Conservation (phyloP, 1,140 invertebrate species). For the Drosophila guanche region DNA sequence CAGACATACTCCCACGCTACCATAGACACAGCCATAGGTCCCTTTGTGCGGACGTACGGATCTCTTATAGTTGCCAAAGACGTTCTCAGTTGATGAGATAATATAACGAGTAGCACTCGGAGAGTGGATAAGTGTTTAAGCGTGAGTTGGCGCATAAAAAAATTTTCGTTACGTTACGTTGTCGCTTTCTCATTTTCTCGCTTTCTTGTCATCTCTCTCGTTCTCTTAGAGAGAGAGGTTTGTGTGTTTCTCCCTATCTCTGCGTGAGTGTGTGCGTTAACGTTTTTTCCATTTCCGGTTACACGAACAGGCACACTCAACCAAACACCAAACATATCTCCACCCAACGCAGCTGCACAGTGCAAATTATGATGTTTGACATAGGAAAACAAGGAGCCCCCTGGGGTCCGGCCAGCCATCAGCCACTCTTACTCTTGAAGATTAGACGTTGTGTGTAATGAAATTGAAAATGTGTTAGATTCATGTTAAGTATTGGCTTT, state of each 20-base stretch:
- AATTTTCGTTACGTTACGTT: slow-evolving; percentile 63
- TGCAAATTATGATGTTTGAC: slow-evolving; percentile 79
- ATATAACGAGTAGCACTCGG: slow-evolving; percentile 71
- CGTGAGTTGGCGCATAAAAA: slow-evolving; percentile 74
- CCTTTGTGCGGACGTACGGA: slow-evolving; percentile 41
- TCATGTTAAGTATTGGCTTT: slow-evolving; percentile 78
- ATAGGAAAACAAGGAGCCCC: slow-evolving; percentile 55
- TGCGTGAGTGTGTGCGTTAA: slow-evolving; percentile 21
- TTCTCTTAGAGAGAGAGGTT: neutral
- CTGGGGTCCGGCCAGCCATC: slow-evolving; percentile 5
- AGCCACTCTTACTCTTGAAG: slow-evolving; percentile 40
- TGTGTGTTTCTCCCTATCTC: neutral
- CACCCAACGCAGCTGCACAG: slow-evolving; percentile 12
- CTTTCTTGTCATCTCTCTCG: slow-evolving; percentile 9
- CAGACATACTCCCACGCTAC: slow-evolving; percentile 20
- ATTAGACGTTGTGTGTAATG: slow-evolving; percentile 78
- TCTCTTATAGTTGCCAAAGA: slow-evolving; percentile 68
- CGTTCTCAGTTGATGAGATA: slow-evolving; percentile 73
- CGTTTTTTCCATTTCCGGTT: slow-evolving; percentile 74
- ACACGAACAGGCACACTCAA: slow-evolving; percentile 50
- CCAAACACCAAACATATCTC: slow-evolving; percentile 12
- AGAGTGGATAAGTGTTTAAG: slow-evolving; percentile 82
- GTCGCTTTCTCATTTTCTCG: slow-evolving; percentile 29
- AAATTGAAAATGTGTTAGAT: slow-evolving; percentile 81
- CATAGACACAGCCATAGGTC: slow-evolving; percentile 20